Evolutionary conservation across 1,140 invertebrate species (phyloP), one percentile per base, ranked within the genome.

Genomic region (Dryas iulia): DNA sequence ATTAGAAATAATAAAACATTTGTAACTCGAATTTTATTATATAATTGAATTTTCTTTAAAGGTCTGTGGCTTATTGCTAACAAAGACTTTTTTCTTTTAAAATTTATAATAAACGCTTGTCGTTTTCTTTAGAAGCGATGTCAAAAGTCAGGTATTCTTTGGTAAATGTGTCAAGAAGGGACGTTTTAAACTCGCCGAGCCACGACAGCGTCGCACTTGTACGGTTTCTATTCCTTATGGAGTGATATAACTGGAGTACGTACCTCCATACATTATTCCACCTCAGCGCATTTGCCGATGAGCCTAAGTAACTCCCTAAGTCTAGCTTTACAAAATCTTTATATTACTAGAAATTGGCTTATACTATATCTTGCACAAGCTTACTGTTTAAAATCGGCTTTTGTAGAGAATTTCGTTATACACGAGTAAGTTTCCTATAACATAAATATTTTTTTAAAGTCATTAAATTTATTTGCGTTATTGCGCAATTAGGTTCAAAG

Each of bases 91-190:
- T 47, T 47, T 47, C 39, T 47, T 47, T 47, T 47, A 8, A 47
- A 47, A 14, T 47, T 60, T 47, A n/a, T 47, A 47, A 33, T 7
- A 47, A 47, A 25, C 59, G 33, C 24, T 21, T 12, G 21, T 47
- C 33, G 3, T 60, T 23, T 14, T 47, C 23, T 60, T 25, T 25
- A 18, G 10, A n/a, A 56, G 25, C 7, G 6, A 47, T 59, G 59
- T 33, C 62, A 35, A 70, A 76, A 69, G 68, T 74, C 76, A 83
- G 77, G 76, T 81, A 69, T 77, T 67, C 80, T 74, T 39, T 30
- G 66, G 69, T 71, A 82, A 82, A 57, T 83, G 65, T 85, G 83
- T 85, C 81, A 85, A 82, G 81, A 79, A 70, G 80, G 35, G 60
- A 60, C 71, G 67, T 78, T 85, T 78, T 77, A 76, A 81, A 77